Percentiles rank a stretch among this genome's conserved stretches.
phyloP scores from a whole-genome alignment of 2,888 invertebrate genomes.

The Volucella bombylans region DNA sequence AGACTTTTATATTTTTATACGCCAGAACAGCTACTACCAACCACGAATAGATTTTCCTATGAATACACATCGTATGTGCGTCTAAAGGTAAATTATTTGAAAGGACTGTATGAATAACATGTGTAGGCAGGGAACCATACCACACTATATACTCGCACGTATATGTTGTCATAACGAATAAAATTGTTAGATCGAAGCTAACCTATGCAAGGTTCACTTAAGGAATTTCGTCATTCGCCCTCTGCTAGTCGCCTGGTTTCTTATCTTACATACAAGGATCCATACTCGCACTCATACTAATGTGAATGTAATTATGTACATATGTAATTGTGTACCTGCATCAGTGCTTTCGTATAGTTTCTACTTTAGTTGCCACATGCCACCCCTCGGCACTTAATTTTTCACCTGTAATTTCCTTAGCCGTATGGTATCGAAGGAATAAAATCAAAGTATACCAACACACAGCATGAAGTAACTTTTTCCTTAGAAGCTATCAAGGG shows the following conservation, averaged over 20 bases:
- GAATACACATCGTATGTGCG: background rate
- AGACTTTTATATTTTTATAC: conserved; percentile 52
- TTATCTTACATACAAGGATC: conserved; percentile 16
- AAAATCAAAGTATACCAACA: conserved; percentile 59
- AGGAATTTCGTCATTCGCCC: conserved; percentile 52
- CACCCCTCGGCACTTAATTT: conserved; percentile 65
- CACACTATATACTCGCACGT: conserved; percentile 28
- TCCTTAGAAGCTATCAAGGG: conserved; percentile 49
- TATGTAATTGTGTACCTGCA: conserved; percentile 23
- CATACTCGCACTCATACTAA: background rate
- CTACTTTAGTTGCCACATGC: conserved; percentile 21
- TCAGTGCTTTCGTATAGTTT: conserved; percentile 45
- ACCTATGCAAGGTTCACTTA: conserved; percentile 51
- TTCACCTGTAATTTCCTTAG: conserved; percentile 66
- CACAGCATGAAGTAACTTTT: conserved; percentile 43
- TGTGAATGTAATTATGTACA: background rate
- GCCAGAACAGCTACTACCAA: conserved; percentile 27
- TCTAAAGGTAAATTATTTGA: conserved; percentile 31
- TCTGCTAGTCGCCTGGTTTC: conserved; percentile 5
- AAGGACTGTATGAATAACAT: conserved; percentile 32
- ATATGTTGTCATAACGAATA: background rate
- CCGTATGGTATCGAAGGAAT: conserved; percentile 43
- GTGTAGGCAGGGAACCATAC: conserved; percentile 28
- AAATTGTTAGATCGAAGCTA: conserved; percentile 72
- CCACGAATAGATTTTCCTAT: conserved; percentile 10